Percentiles rank a stretch among this genome's conserved stretches.
Conservation (phyloP, 2,888 invertebrate genomes). For the Aleiodes alternator region DNA sequence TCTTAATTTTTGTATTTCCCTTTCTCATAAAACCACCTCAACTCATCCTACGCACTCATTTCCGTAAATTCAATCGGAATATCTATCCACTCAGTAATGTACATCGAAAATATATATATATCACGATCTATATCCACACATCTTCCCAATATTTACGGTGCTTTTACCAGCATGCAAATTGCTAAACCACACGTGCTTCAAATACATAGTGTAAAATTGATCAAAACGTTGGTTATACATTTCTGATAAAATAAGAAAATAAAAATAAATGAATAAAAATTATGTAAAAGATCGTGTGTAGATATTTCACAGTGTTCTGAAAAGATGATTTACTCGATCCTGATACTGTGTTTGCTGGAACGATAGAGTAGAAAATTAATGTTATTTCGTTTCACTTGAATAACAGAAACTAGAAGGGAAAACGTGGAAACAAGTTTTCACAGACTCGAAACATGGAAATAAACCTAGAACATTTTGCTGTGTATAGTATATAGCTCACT, state of each 20-base stretch:
- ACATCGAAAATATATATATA: constrained; percentile 35
- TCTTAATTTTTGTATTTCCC: too few species aligned
- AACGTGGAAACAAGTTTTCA: too few species aligned
- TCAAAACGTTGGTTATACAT: constrained; percentile 1
- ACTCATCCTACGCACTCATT: constrained; percentile 39
- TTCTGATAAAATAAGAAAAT: background rate
- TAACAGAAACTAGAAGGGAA: constrained; percentile 1
- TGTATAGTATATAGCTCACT: too few species aligned
- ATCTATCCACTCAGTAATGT: constrained; percentile 38
- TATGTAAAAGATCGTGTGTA: background rate
- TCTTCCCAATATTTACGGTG: constrained; percentile 40
- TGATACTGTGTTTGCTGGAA: background rate
- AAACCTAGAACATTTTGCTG: too few species aligned
- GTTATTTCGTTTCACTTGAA: constrained; percentile 1
- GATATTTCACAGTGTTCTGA: background rate
- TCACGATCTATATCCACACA: background rate
- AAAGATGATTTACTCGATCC: background rate
- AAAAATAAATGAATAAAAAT: background rate
- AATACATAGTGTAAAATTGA: constrained; percentile 10
- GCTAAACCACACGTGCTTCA: constrained; percentile 36
- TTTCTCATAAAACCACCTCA: background rate
- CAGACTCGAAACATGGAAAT: too few species aligned
- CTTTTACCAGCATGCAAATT: constrained; percentile 17
- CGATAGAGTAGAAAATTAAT: background rate
- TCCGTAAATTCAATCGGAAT: constrained; percentile 29